Evolutionary conservation across 2,888 invertebrate species (phyloP).

Genomic region (Nephrotoma appendiculata): DNA sequence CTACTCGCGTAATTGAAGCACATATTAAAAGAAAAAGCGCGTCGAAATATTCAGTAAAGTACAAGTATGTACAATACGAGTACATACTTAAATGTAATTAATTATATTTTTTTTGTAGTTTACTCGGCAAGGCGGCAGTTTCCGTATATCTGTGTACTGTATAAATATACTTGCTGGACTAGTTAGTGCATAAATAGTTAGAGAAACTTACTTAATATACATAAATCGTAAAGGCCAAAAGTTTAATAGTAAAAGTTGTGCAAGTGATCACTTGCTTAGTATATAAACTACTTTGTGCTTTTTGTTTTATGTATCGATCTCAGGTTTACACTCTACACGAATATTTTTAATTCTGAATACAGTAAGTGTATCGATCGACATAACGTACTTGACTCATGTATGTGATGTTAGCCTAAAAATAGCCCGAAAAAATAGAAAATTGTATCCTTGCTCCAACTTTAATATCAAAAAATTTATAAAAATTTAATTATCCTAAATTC

Average conservation of each 20-base stretch:
- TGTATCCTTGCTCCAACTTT: too few species aligned
- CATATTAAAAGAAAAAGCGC: not conserved
- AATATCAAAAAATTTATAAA: too few species aligned
- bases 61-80: not conserved
- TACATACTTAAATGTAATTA: not conserved
- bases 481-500: too few species aligned
- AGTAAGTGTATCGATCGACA: too few species aligned
- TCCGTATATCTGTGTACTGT: not conserved
- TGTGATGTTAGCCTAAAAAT: too few species aligned
- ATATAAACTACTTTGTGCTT: not conserved
- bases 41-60: not conserved
- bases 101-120: not conserved
- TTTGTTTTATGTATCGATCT: not conserved
- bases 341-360: too few species aligned
- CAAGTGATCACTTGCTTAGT: not conserved
- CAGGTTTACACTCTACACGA: not conserved
- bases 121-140: not conserved
- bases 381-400: too few species aligned
- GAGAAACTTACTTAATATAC: not conserved
- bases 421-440: too few species aligned
- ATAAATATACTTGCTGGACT: not conserved
- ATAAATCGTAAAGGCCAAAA: not conserved
- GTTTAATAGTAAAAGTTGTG: not conserved
- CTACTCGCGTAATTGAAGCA: not conserved
- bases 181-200: not conserved